Evolutionary conservation across 2,797 vertebrate genomes (phyloP), one percentile per base, ranked within the genome.

Genomic region (Phrynocephalus guinanensis): DNA sequence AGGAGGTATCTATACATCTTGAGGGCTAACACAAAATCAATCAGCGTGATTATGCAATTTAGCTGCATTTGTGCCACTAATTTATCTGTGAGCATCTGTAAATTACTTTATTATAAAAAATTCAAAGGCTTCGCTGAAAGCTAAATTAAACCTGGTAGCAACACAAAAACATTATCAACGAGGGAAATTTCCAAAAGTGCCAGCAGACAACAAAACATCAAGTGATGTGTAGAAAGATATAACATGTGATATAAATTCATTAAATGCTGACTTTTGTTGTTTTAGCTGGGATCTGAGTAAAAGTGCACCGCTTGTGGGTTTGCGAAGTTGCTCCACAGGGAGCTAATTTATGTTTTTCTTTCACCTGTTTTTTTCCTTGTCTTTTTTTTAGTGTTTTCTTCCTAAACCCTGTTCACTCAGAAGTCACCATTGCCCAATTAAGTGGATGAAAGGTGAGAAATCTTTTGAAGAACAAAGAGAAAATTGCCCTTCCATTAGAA

Each of bases 21-120:
- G 91, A 93, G 94, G 85, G 66, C 88, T 95, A 96, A 93, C 96
- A 96, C 91, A 97, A 97, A 97, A 96, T 97, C 96, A 96, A 94
- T 97, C 88, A 90, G 73, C 87, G 92, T 90, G 91, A 96, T 97
- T 95, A 96, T 95, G 89, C 91, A 96, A 96, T 96, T 96, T 96
- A 96, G 93, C 94, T 95, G 91, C 94, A 94, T 96, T 94, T 96
- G 94, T 94, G 85, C 94, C 93, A 81, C 89, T 97, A 96, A 96
- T 96, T 97, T 96, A 96, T 96, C 95, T 94, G 94, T 89, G 90
- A 91, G 88, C 92, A 95, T 96, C 92, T 95, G 93, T 96, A 96
- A 97, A 96, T 96, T 94, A 94, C 93, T 96, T 96, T 96, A 96
- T 96, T 93, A 96, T 96, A 94, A 97, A 97, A 97, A 95, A 96